Evolutionary conservation across 2,113 vertebrate species (phyloP).

Genomic region (Gobius niger): DNA sequence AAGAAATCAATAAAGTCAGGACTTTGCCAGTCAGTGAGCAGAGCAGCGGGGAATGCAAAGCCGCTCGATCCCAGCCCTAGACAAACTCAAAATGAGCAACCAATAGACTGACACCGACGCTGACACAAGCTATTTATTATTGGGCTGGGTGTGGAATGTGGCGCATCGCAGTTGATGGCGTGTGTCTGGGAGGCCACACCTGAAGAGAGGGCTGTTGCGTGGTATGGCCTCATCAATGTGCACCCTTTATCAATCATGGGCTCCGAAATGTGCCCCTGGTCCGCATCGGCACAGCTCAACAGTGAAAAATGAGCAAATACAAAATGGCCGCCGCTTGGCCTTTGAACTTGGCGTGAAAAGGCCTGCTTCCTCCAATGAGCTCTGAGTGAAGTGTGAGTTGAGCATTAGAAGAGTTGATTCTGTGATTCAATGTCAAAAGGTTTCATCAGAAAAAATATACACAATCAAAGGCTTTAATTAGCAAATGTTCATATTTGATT

Average conservation of each 20-base stretch:
- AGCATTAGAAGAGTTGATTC: slow-evolving; percentile 1
- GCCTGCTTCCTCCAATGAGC: slow-evolving; percentile 18
- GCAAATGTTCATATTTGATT: not conserved
- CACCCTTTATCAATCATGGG: not conserved
- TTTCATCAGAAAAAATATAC: not conserved
- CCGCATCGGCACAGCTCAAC: slow-evolving; percentile 62
- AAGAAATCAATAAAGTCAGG: slow-evolving; percentile 96
- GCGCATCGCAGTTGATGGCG: slow-evolving; percentile 70
- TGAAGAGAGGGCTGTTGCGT: slow-evolving; percentile 23
- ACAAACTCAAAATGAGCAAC: slow-evolving; percentile 94
- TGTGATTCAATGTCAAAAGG: not conserved
- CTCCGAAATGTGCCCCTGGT: slow-evolving; percentile 27
- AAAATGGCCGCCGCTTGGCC: slow-evolving; percentile 39
- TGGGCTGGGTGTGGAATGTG: slow-evolving; percentile 78
- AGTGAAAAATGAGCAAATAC: slow-evolving; percentile 54
- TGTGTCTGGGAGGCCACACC: slow-evolving; percentile 70
- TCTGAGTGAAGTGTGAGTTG: not conserved
- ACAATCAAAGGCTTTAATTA: not conserved
- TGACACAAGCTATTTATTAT: slow-evolving; percentile 98
- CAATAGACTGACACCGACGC: slow-evolving; percentile 90
- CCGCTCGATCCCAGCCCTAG: slow-evolving; percentile 71
- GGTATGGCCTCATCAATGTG: slow-evolving; percentile 8
- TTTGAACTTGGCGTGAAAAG: slow-evolving; percentile 53
- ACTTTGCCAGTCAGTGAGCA: slow-evolving; percentile 71
- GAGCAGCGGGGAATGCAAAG: slow-evolving; percentile 66